These are phyloP conservation scores for Hydrolagus affinis DNA, from an alignment of 2,113 vertebrate genomes.

Conservation along the genomic window DNA sequence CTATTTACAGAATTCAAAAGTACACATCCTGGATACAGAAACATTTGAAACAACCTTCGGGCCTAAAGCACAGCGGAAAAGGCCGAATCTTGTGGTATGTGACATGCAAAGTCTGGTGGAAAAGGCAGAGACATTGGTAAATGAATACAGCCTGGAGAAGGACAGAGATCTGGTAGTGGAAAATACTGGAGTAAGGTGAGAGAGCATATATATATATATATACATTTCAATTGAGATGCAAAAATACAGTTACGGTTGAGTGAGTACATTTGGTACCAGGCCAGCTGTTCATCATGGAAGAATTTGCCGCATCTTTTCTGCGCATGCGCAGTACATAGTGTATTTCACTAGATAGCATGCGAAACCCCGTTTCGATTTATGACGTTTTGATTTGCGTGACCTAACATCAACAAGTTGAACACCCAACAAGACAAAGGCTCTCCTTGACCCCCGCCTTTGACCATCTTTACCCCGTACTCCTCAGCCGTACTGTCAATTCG, in stretches of 20 bases:
- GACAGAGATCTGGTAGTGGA: conserved; percentile 80
- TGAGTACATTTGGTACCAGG: too few relatives aligned
- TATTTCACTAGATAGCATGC: too few relatives aligned
- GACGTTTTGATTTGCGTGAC: too few relatives aligned
- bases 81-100: conserved; percentile 66
- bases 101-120: conserved; percentile 79
- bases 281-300: too few relatives aligned
- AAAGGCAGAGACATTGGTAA: conserved; percentile 62
- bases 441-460: too few relatives aligned
- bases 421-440: too few relatives aligned
- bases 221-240: background rate
- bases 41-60: conserved; percentile 90
- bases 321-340: too few relatives aligned
- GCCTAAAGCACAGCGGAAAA: conserved; percentile 85
- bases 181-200: conserved; percentile 81
- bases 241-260: background rate
- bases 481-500: too few relatives aligned
- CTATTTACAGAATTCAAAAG: conserved; percentile 72
- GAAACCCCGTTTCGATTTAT: too few relatives aligned
- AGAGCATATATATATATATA: background rate
- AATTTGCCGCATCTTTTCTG: too few relatives aligned
- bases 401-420: too few relatives aligned
- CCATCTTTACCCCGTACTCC: too few relatives aligned
- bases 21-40: conserved; percentile 95
- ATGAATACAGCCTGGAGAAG: conserved; percentile 64